Base-by-base conservation (phyloP, 2,113 vertebrate genomes). In the Limanda limanda region DNA sequence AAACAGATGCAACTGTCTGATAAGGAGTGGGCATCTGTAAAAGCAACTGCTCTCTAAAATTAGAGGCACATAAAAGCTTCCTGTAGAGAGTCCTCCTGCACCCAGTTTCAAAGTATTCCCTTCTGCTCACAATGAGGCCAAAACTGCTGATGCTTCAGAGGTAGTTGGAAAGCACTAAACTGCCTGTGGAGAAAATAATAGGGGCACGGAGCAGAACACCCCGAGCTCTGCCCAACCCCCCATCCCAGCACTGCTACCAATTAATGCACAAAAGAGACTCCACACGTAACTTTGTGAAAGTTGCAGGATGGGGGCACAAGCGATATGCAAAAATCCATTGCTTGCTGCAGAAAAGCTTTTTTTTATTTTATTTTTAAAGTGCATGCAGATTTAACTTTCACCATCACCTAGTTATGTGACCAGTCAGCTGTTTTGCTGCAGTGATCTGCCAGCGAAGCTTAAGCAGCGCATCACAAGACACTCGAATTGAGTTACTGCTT, bases 71-170 rank as follows among this genome's bases (percentile, higher is more conserved):
- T 78, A 69, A 82, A 72, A 77, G 61, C 52, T 78, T 82, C 71
- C 63, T 48, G 27, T 27, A 78, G 27, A 51, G 58, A 62, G 59
- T 65, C 56, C 63, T 52, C 47, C 27, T 55, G 70, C 58, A 83
- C 61, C 57, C 55, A 20, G 3, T 68, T 78, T 78, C 47, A 84
- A 85, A 79, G 57, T 77, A 67, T 76, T 82, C 45, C 74, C 78
- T 67, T 71, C 62, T 87, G 76, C 80, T 63, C 62, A 78, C 4
- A 55, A 80, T 42, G 40, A 71, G 56, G 63, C 68, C 57, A 83
- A 91, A 91, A 81, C 40, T 91, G 82, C 76, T 88, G 86, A 89
- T 87, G 84, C 76, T 74, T 88, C 82, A 76, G 75, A 84, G 79
- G 74, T 79, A 79, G 82, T 60, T 88, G 87, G 78, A 90, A 83